Evolutionary conservation across 2,113 vertebrate genomes (phyloP).

Genomic region (Arvicanthis niloticus): DNA sequence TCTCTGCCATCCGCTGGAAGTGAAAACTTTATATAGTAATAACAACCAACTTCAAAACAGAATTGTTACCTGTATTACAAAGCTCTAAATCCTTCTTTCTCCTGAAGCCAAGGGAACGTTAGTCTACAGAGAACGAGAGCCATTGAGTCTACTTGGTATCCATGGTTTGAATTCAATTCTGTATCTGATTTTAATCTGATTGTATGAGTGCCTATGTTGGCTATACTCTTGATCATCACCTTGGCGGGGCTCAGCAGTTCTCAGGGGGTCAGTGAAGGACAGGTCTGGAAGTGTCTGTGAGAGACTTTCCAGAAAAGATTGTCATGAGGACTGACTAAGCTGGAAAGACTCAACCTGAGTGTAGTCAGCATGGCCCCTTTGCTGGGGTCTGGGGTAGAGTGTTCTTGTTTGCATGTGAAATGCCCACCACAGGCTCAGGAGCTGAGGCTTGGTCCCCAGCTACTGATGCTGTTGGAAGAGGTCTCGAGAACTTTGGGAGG

Average conservation of each 20-base stretch:
- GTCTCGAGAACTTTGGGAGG: not conserved
- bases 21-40: not conserved
- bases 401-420: not conserved
- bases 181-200: slow-evolving; percentile 46
- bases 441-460: not conserved
- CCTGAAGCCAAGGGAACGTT: not conserved
- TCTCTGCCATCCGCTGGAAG: not conserved
- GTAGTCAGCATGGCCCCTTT: not conserved
- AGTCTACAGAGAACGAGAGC: not conserved
- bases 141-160: not conserved
- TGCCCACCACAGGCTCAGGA: not conserved
- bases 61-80: not conserved
- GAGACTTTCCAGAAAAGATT: not conserved
- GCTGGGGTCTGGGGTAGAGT: not conserved
- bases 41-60: not conserved
- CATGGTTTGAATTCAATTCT: not conserved
- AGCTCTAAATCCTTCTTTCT: not conserved
- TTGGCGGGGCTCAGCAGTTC: not conserved
- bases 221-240: not conserved
- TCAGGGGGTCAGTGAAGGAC: not conserved
- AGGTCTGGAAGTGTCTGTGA: not conserved
- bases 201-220: not conserved
- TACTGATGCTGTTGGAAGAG: not conserved
- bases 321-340: not conserved
- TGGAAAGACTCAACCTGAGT: not conserved